Evolutionary conservation across 2,888 invertebrate genomes (phyloP).

Genomic region (Erebia palarica): DNA sequence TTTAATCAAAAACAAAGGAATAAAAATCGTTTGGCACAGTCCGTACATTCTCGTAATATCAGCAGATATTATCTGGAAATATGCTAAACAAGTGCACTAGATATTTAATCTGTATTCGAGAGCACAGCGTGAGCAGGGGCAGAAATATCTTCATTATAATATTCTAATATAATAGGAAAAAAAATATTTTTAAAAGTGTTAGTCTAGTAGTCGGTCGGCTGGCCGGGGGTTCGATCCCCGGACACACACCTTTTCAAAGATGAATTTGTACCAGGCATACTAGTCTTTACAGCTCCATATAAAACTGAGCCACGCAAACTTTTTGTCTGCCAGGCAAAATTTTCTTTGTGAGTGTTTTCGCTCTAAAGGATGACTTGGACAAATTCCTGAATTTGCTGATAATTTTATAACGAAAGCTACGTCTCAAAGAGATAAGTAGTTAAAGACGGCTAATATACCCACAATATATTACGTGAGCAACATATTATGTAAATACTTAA

Average conservation of each 20-base stretch:
- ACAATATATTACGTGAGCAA: constrained; percentile 24
- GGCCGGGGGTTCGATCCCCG: too few species aligned
- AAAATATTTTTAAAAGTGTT: not conserved
- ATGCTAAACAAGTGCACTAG: constrained; percentile 5
- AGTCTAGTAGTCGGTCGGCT: too few species aligned
- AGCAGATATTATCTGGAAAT: not conserved
- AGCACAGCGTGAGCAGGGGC: not conserved
- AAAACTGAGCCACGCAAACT: too few species aligned
- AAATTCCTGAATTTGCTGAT: too few species aligned
- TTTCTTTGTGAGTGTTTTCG: too few species aligned
- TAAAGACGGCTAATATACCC: constrained; percentile 4
- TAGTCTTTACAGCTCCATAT: too few species aligned
- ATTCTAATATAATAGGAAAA: too few species aligned
- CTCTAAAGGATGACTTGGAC: too few species aligned
- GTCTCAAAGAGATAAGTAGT: not conserved
- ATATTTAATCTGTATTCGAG: constrained; percentile 1
- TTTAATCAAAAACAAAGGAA: constrained; percentile 1
- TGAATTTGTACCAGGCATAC: too few species aligned
- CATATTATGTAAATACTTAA: constrained; percentile 37
- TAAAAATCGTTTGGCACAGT: not conserved
- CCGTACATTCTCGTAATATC: not conserved
- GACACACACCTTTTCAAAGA: too few species aligned
- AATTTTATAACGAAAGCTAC: too few species aligned
- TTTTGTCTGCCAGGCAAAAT: too few species aligned
- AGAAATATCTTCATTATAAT: not conserved